A percentile compares a stretch with the other conserved stretches of the same genome.
phyloP scores from a whole-genome alignment of 2,888 invertebrate genomes.

The Malthinus flaveolus region DNA sequence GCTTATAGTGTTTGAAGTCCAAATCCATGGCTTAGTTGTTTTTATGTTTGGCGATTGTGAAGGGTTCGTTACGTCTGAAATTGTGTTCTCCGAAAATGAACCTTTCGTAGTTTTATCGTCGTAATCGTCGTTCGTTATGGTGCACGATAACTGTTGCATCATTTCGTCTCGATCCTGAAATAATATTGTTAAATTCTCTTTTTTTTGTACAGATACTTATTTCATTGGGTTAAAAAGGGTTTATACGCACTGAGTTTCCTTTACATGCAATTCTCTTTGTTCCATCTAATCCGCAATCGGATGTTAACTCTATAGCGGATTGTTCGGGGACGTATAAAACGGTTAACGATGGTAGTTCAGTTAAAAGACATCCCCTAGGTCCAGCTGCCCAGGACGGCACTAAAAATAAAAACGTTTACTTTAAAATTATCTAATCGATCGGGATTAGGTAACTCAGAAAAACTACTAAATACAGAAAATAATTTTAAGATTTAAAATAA shows the following conservation, averaged over 20 bases:
- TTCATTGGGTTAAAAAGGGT: neutral
- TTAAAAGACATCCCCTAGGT: conserved; percentile 70
- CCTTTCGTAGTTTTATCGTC: conserved; percentile 40
- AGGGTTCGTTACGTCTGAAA: conserved; percentile 26
- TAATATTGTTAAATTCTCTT: conserved; percentile 17
- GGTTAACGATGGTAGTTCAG: conserved; percentile 72
- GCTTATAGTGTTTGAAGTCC: conserved; percentile 53
- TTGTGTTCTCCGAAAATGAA: conserved; percentile 18
- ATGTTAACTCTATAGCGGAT: conserved; percentile 73
- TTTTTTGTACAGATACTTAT: neutral
- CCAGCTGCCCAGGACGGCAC: conserved; percentile 76
- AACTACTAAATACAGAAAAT: neutral
- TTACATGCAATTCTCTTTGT: conserved; percentile 74
- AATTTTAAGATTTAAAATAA: neutral
- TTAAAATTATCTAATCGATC: neutral
- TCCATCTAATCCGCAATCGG: conserved; percentile 75
- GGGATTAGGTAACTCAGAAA: neutral
- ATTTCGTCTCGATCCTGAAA: conserved; percentile 66
- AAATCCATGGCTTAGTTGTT: conserved; percentile 49
- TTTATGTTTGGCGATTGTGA: conserved; percentile 30
- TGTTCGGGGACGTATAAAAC: conserved; percentile 77
- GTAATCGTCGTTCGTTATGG: conserved; percentile 55
- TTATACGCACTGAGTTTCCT: conserved; percentile 68
- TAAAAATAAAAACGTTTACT: conserved; percentile 47
- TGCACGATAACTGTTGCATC: conserved; percentile 62